Evolutionary conservation across 1,140 invertebrate genomes (phyloP).

Genomic region (Cepaea nemoralis): DNA sequence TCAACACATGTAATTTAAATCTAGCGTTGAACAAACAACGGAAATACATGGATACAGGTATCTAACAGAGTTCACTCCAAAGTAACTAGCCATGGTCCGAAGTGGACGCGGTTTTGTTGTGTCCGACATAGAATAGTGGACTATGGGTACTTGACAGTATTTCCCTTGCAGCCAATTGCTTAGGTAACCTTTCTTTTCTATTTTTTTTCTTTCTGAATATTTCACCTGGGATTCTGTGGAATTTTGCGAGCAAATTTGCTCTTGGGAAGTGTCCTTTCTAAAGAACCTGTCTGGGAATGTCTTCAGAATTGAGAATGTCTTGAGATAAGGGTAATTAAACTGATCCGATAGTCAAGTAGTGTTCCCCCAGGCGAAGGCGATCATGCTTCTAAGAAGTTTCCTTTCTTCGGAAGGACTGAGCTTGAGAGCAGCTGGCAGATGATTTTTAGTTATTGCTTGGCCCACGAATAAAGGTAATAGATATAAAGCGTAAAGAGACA

Average conservation of each 20-base stretch:
- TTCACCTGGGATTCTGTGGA: background rate
- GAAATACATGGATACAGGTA: background rate
- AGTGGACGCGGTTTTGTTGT: background rate
- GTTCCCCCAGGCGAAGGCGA: too few species aligned
- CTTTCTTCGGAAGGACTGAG: too few species aligned
- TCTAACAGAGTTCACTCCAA: background rate
- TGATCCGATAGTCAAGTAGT: too few species aligned
- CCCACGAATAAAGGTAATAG: too few species aligned
- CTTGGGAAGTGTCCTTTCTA: background rate
- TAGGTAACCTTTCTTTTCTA: background rate
- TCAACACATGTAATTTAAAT: background rate
- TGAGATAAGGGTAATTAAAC: too few species aligned
- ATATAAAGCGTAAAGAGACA: too few species aligned
- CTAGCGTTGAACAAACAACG: background rate
- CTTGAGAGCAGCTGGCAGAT: too few species aligned
- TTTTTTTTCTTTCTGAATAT: background rate
- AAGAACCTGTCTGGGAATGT: background rate
- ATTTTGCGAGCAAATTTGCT: background rate
- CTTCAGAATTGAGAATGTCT: too few species aligned
- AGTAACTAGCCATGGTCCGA: background rate
- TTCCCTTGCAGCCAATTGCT: background rate
- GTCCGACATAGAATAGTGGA: background rate
- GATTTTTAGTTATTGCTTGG: too few species aligned
- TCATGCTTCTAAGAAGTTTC: too few species aligned
- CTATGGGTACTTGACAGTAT: background rate